Evolutionary conservation across 2,797 vertebrate species (phyloP).

Genomic region (Falco concolor): DNA sequence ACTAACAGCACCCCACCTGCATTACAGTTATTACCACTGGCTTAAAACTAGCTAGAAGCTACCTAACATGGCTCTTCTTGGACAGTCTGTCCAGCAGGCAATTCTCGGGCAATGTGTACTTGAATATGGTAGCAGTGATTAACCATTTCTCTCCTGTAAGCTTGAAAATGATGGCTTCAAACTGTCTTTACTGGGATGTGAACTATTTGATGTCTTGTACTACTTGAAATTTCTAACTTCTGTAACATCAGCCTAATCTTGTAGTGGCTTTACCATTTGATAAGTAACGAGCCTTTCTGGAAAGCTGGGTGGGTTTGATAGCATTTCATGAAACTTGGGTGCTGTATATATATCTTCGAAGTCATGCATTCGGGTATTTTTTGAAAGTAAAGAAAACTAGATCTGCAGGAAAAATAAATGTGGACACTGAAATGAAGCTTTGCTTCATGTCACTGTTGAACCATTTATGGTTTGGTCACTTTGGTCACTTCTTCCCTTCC

Average conservation of each 20-base stretch:
- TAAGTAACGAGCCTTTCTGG: neutral
- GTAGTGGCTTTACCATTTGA: neutral
- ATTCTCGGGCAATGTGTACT: neutral
- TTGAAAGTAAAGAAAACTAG: neutral
- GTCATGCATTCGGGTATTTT: neutral
- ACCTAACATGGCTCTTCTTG: neutral
- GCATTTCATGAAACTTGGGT: neutral
- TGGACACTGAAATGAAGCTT: neutral
- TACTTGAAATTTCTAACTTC: neutral
- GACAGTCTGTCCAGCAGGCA: neutral
- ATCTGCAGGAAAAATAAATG: neutral
- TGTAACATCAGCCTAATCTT: neutral
- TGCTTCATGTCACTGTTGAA: neutral
- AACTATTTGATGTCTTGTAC: neutral
- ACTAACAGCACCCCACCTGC: slow-evolving; percentile 26
- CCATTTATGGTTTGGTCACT: neutral
- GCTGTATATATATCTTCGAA: neutral
- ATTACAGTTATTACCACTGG: neutral
- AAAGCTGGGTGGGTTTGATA: neutral
- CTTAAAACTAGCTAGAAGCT: slow-evolving; percentile 11
- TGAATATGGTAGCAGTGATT: neutral
- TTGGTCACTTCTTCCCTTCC: neutral
- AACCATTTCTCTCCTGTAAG: neutral
- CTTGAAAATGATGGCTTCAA: neutral
- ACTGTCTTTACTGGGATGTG: neutral